phyloP scores from a whole-genome alignment of 2,113 vertebrate species.

The Peucedramus taeniatus region DNA sequence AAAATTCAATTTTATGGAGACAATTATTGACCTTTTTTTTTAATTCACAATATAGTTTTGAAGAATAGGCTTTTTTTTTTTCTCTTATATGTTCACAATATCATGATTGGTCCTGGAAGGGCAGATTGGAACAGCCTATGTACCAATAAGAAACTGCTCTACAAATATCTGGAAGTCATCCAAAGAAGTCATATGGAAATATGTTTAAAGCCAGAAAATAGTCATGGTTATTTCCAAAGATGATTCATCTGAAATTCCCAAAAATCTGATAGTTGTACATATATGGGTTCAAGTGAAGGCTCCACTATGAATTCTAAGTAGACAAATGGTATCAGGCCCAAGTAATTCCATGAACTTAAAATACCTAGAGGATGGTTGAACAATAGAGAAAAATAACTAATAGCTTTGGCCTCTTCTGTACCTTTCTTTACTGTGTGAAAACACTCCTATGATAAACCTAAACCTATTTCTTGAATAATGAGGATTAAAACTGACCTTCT shows the following conservation, averaged over 20 bases:
- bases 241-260: background rate
- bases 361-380: background rate
- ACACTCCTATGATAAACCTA: background rate
- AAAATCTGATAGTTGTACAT: background rate
- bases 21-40: too few relatives aligned
- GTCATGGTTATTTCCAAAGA: background rate
- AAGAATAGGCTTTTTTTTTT: background rate
- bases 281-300: background rate
- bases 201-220: background rate
- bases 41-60: background rate
- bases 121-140: background rate
- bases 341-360: background rate
- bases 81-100: background rate
- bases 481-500: constrained; percentile 5
- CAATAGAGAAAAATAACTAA: background rate
- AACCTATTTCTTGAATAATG: background rate
- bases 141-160: background rate
- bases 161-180: background rate
- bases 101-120: background rate
- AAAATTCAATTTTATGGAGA: background rate
- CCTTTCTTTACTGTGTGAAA: background rate
- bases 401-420: background rate
- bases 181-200: background rate
- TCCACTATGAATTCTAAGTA: background rate
- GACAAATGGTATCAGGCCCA: background rate